Base-by-base conservation (phyloP, 92 coral and sea anemone species). In the Zoanthus sociatus region DNA sequence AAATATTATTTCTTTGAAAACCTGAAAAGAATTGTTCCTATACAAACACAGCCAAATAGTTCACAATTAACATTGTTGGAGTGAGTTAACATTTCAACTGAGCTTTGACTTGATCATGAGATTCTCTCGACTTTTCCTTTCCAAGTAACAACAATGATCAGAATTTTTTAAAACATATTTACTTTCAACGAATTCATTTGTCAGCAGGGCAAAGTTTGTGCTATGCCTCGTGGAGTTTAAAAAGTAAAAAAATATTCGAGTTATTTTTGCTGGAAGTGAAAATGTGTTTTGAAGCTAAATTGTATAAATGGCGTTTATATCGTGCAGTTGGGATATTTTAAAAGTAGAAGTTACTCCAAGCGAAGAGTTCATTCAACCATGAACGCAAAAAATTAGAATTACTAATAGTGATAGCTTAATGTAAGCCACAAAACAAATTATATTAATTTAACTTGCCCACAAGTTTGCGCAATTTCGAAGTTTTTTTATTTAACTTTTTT, bases 331-430 rank as follows among this genome's bases (percentile, higher is more conserved):
- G 15, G 42, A 78, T 78, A 78, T 54, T 78, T 26, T 26, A 26
- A 15, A 78, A 75, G 17, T 3, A 20, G 71, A 78, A 58, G 32
- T 78, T 47, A 71, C 44, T n/a, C 26, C 67, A 6, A 58, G 42
- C 42, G 60, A 78, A 58, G 32, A 78, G 16, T 32, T 61, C 55
- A 78, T 54, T 58, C 83, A 78, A 78, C 71, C 50, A 7, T 78
- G 53, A 78, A 58, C 5, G 66, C 66, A 58, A 11, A 58, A 58
- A 10, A 58, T 58, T 58, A 58, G 5, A 58, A 58, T 58, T 5
- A 11, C 66, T 6, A 18, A 58, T 58, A 58, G 1, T 58, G 66
- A 58, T 58, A 58, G 1, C 5, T 44, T 11, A 16, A 55, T 15
- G 37, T 55, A 55, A 33, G 56, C 17, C 61, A 58, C 48, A 78